phyloP scores from a whole-genome alignment of 2,888 invertebrate genomes.

The Cinara cedri region DNA sequence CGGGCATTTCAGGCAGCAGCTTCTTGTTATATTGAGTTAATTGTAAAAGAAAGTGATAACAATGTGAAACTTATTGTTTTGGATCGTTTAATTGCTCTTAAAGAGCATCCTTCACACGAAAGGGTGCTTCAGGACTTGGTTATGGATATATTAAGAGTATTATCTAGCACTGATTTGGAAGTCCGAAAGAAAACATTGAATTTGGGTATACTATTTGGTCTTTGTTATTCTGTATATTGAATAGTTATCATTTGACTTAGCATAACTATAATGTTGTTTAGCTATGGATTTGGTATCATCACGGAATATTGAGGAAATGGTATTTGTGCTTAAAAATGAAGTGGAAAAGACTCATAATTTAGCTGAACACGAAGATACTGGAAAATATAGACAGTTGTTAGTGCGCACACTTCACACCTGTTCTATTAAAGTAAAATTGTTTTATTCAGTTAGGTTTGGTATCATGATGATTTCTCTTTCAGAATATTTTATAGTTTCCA shows the following conservation, averaged over 20 bases:
- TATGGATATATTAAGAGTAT: constrained; percentile 95
- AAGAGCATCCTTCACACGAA: constrained; percentile 82
- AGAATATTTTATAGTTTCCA: constrained; percentile 70
- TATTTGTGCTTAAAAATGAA: constrained; percentile 89
- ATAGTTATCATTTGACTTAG: constrained; percentile 19
- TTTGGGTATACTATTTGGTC: constrained; percentile 65
- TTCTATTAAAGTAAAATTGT: constrained; percentile 74
- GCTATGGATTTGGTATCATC: constrained; percentile 87
- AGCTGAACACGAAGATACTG: constrained; percentile 90
- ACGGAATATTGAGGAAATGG: constrained; percentile 94
- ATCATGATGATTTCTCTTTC: no score
- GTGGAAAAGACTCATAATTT: constrained; percentile 86
- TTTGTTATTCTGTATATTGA: background rate
- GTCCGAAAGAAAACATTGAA: constrained; percentile 86
- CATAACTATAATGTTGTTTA: constrained; percentile 61
- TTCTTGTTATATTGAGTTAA: constrained; percentile 96
- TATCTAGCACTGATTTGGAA: constrained; percentile 92
- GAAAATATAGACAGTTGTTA: constrained; percentile 91
- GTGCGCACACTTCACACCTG: constrained; percentile 94
- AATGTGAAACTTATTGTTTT: constrained; percentile 98
- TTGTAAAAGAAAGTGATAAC: constrained; percentile 99
- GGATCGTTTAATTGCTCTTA: constrained; percentile 87
- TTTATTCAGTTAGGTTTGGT: constrained; percentile 13
- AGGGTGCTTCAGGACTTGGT: constrained; percentile 87
- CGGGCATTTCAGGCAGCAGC: constrained; percentile 77